These are phyloP conservation scores for Thunnus albacares DNA, from an alignment of 2,797 vertebrate species.

Conservation along the genomic window DNA sequence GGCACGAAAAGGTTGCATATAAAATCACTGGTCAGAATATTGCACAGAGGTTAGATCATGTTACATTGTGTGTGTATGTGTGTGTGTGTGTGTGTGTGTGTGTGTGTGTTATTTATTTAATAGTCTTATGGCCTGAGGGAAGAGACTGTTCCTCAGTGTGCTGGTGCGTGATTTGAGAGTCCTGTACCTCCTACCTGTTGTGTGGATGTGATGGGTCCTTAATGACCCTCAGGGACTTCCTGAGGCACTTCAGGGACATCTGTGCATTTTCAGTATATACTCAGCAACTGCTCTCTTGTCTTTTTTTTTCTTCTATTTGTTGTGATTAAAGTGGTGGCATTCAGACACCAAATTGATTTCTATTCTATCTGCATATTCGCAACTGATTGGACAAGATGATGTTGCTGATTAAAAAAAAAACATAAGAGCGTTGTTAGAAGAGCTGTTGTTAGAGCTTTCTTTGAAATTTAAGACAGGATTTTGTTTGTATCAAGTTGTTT, in stretches of 20 bases:
- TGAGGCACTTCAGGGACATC: neutral
- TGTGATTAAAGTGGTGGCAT: slow-evolving; percentile 15
- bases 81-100: too few relatives aligned
- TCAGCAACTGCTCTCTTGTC: slow-evolving; percentile 1
- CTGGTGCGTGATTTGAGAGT: too few relatives aligned
- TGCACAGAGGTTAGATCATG: too few relatives aligned
- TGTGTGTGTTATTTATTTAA: too few relatives aligned
- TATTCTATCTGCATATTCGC: neutral
- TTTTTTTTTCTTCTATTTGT: neutral
- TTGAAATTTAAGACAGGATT: neutral
- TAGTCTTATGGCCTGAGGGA: too few relatives aligned
- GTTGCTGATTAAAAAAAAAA: neutral
- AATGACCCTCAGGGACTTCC: too few relatives aligned
- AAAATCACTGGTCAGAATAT: too few relatives aligned
- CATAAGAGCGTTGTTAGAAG: neutral
- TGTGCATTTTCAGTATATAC: neutral
- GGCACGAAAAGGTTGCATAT: too few relatives aligned
- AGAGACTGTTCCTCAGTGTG: too few relatives aligned
- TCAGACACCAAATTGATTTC: slow-evolving; percentile 5
- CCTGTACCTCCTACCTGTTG: too few relatives aligned
- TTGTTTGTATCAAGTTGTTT: neutral
- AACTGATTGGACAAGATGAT: neutral
- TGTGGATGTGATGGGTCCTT: too few relatives aligned
- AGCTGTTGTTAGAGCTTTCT: neutral
- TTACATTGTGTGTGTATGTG: too few relatives aligned